phyloP scores from a whole-genome alignment of 2,113 vertebrate genomes.

The Strix uralensis region DNA sequence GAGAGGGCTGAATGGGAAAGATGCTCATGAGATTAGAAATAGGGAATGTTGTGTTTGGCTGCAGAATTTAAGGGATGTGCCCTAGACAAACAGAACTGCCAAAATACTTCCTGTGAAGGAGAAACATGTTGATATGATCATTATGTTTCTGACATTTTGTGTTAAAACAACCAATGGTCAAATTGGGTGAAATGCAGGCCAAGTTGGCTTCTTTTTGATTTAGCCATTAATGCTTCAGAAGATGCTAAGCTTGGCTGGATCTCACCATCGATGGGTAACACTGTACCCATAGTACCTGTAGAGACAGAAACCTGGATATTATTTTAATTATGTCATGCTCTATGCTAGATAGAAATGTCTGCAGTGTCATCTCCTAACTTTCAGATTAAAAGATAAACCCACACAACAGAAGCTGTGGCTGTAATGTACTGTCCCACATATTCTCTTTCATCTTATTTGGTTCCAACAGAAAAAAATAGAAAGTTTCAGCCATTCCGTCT shows the following conservation, averaged over 20 bases:
- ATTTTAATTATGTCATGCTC: not conserved
- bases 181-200: not conserved
- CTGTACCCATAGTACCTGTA: not conserved
- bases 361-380: not conserved
- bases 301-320: not conserved
- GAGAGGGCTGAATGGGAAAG: not conserved
- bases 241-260: not conserved
- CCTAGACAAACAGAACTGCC: not conserved
- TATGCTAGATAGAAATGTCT: not conserved
- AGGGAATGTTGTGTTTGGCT: not conserved
- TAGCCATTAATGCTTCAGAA: not conserved
- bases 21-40: not conserved
- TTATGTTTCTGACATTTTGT: not conserved
- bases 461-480: not conserved
- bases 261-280: not conserved
- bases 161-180: not conserved
- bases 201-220: not conserved
- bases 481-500: not conserved
- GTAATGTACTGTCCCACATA: fast-evolving
- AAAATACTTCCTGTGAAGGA: not conserved
- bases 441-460: not conserved
- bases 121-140: not conserved
- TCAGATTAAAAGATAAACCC: not conserved
- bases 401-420: not conserved
- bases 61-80: not conserved